Evolutionary conservation across 2,888 invertebrate species (phyloP), one percentile per base, ranked within the genome.

Genomic region (Andrena bicolor): DNA sequence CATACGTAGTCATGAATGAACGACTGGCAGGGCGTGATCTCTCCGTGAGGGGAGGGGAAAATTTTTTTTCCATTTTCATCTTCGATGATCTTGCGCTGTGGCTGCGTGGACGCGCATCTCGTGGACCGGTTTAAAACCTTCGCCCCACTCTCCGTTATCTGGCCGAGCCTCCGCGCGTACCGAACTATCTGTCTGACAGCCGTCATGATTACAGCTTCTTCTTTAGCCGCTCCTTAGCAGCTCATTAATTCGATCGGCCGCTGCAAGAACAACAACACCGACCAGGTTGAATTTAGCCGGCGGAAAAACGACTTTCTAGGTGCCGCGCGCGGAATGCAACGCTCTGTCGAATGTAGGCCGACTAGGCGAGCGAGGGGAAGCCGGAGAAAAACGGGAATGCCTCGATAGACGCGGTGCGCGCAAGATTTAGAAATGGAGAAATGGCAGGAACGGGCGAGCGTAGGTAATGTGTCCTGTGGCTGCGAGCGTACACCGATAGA

Each of bases 61-160:
- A 93, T 91, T 71, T 80, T 88, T 73, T 92, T 92, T 0, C 92
- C 93, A 53, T 92, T 93, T 28, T 84, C 80, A 4, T 90, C 90
- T 32, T 88, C 83, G 26, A 89, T 60, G 48, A 91, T 74, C 65
- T 84, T 87, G 30, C 70, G 76, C 73, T 83, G 87, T 0, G 82
- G 13, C 6, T 70, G 80, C 0, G 88, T 87, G 1, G 90, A 90
- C n/a, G 82, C 49, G 23, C 78, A 80, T 69, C 86, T 89, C 26
- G 76, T 63, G 6, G 77, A 68, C 30, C 61, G 69, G 58, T 72
- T 80, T 4, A 76, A 64, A 28, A 53, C 3, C 48, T 58, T 86
- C 35, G 49, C 10, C 32, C 76, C 74, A 16, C 26, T 58, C 53
- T 79, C 74, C 51, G 80, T 3, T 2, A 82, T 13, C 28, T 65